Conservation (phyloP, 2,888 invertebrate species). For the Didymodactylos carnosus region DNA sequence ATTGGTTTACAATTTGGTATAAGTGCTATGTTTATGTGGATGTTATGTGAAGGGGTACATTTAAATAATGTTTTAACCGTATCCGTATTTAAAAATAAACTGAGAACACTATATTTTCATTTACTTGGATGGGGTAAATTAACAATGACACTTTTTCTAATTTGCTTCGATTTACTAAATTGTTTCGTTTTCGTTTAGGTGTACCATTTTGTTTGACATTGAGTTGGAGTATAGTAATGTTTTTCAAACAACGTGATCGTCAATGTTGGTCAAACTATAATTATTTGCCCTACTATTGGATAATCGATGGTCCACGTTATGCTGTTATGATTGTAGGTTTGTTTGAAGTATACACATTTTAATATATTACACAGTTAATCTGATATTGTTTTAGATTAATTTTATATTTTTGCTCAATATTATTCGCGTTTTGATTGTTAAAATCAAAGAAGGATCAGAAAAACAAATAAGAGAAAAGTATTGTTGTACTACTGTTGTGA, state of each 20-base stretch:
- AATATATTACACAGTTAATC: background rate
- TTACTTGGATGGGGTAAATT: slow-evolving; percentile 34
- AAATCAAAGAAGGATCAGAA: background rate
- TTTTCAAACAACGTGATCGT: background rate
- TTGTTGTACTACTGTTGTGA: background rate
- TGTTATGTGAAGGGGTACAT: slow-evolving; percentile 84
- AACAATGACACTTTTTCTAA: background rate
- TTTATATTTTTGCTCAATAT: slow-evolving; percentile 37
- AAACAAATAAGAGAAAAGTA: background rate
- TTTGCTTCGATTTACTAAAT: background rate
- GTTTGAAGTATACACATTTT: background rate
- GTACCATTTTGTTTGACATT: background rate
- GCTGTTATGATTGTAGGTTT: slow-evolving; percentile 4
- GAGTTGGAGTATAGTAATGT: background rate
- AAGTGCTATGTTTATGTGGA: slow-evolving; percentile 53
- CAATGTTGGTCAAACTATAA: slow-evolving; percentile 9
- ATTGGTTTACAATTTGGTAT: slow-evolving; percentile 60
- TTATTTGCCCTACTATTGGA: slow-evolving; percentile 7
- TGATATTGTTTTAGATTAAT: slow-evolving; percentile 31
- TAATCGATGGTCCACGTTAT: slow-evolving; percentile 5
- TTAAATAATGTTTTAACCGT: slow-evolving; percentile 57
- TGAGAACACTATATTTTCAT: slow-evolving; percentile 21
- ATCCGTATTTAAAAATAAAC: slow-evolving; percentile 37
- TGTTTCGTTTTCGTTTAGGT: too few species aligned
- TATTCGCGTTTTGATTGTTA: slow-evolving; percentile 35